These are phyloP conservation scores for Chloropsis hardwickii DNA, from an alignment of 2,113 vertebrate species.

Conservation along the genomic window DNA sequence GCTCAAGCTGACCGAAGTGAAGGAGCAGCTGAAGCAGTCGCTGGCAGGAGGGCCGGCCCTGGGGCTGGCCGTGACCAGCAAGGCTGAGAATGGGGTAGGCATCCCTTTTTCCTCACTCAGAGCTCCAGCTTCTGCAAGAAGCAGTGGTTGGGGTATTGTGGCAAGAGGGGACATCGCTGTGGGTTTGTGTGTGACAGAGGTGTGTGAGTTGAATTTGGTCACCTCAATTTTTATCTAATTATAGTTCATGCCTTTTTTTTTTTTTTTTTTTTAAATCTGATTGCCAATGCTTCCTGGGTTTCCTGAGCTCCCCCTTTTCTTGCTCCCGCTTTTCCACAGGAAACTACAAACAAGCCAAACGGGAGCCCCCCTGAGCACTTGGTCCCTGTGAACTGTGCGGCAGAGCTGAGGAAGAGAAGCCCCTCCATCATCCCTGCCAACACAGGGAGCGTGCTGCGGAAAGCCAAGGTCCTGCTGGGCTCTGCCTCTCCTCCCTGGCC, in stretches of 20 bases:
- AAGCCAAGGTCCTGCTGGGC: constrained; percentile 83
- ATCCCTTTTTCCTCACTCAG: accelerated
- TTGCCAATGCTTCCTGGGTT: not conserved
- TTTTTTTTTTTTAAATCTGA: not conserved
- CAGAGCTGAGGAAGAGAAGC: constrained; percentile 86
- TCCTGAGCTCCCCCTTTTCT: not conserved
- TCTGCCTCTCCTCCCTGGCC: not conserved
- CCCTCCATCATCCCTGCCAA: constrained; percentile 83
- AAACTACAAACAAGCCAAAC: constrained; percentile 71
- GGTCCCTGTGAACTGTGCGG: constrained; percentile 87
- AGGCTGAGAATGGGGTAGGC: constrained; percentile 75
- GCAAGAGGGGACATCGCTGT: not conserved
- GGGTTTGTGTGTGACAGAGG: not conserved
- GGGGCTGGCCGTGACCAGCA: constrained; percentile 74
- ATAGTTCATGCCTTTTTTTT: too few species aligned
- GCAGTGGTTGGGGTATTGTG: not conserved
- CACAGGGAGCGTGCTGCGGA: constrained; percentile 89
- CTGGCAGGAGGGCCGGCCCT: constrained; percentile 84
- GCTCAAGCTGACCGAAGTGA: constrained; percentile 85
- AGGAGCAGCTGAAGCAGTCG: constrained; percentile 90
- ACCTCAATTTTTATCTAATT: not conserved
- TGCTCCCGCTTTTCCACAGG: constrained; percentile 36
- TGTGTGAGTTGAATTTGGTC: not conserved
- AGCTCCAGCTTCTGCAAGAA: not conserved
- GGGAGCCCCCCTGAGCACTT: constrained; percentile 75